phyloP scores from a whole-genome alignment of 1,140 invertebrate species.

The Spodoptera litura region DNA sequence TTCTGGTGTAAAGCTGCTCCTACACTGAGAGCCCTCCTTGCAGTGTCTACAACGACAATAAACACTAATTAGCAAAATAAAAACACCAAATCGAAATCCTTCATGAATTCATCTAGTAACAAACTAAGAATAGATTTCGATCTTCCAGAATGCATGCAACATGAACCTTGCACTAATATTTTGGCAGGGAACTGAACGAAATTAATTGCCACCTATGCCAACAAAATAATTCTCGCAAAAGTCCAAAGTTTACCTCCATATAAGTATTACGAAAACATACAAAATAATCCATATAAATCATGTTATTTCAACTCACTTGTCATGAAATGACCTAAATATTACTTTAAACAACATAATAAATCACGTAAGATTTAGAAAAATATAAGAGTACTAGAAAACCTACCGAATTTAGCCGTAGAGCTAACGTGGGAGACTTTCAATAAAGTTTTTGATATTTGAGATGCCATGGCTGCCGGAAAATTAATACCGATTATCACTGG shows the following conservation, averaged over 20 bases:
- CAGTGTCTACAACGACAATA: constrained; percentile 63
- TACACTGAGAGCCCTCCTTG: constrained; percentile 82
- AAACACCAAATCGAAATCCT: too few relatives aligned
- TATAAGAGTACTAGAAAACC: constrained; percentile 41
- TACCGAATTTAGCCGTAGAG: constrained; percentile 79
- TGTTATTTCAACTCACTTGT: background rate
- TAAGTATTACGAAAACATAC: constrained; percentile 8
- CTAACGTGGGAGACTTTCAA: constrained; percentile 68
- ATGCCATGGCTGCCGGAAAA: constrained; percentile 68
- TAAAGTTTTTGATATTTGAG: constrained; percentile 77
- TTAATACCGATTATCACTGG: constrained; percentile 47
- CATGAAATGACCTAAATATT: background rate
- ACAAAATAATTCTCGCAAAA: constrained; percentile 39
- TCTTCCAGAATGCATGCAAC: constrained; percentile 1
- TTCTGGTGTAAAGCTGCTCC: constrained; percentile 83
- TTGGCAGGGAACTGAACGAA: constrained; percentile 49
- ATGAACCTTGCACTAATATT: constrained; percentile 38
- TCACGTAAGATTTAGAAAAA: background rate
- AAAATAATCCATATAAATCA: background rate
- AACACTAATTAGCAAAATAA: background rate
- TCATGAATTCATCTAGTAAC: background rate
- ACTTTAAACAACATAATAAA: background rate
- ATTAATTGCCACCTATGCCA: constrained; percentile 48
- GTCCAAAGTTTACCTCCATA: constrained; percentile 56
- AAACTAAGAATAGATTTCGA: background rate